A percentile compares a stretch with the other conserved stretches of the same genome.
Conservation (phyloP, 2,113 vertebrate species). For the Cephalopholis sonnerati region DNA sequence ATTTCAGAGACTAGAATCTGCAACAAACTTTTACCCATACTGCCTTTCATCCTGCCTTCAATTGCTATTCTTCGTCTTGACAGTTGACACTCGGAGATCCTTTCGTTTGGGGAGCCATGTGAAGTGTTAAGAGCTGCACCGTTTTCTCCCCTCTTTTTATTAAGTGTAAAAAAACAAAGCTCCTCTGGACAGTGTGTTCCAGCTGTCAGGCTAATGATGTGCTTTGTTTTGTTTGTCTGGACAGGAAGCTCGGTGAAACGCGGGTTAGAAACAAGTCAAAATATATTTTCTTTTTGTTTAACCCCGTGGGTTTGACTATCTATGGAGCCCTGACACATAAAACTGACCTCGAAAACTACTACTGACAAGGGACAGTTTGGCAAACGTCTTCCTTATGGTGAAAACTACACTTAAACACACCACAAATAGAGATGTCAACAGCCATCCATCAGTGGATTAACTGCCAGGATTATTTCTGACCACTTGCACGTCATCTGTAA, state of each 20-base stretch:
- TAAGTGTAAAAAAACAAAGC: background rate
- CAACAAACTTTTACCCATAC: background rate
- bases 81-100: constrained; percentile 25
- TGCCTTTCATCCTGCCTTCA: constrained; percentile 5
- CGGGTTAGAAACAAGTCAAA: background rate
- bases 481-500: too few species aligned
- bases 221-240: constrained; percentile 22
- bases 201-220: constrained; percentile 36
- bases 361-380: background rate
- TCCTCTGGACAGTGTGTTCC: constrained; percentile 41
- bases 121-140: constrained; percentile 26
- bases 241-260: background rate
- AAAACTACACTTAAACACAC: background rate
- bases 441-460: too few species aligned
- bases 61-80: constrained; percentile 1
- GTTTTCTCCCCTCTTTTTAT: background rate
- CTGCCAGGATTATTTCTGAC: too few species aligned
- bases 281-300: background rate
- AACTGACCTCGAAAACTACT: background rate
- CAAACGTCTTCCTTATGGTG: background rate
- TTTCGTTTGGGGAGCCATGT: background rate
- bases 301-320: background rate
- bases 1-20: background rate
- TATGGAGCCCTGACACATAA: background rate
- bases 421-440: background rate